A percentile compares a stretch with the other conserved stretches of the same genome.
Evolutionary conservation across 2,113 vertebrate genomes (phyloP).

Genomic region (Pantherophis guttatus): DNA sequence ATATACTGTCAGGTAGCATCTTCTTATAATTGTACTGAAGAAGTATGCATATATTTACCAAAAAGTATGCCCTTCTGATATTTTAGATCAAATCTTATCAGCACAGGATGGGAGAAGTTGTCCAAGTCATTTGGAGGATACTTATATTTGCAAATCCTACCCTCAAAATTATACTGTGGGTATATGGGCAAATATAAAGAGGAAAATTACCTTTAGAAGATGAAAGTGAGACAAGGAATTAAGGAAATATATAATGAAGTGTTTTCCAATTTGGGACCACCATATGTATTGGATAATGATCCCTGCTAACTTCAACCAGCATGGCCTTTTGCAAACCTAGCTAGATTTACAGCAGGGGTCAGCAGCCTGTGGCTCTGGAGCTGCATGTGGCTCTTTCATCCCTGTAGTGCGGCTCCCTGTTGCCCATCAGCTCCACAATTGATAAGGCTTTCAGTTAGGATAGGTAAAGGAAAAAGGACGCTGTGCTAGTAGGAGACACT

Average conservation of each 20-base stretch:
- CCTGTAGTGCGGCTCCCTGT: no score
- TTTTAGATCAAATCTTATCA: neutral
- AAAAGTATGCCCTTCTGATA: neutral
- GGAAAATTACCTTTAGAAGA: neutral
- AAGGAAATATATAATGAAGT: neutral
- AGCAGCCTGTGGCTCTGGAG: no score
- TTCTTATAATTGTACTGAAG: neutral
- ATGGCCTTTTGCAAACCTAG: neutral
- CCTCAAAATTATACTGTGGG: neutral
- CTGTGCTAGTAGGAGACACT: no score
- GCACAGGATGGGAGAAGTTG: neutral
- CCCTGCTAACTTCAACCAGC: neutral
- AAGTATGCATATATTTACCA: neutral
- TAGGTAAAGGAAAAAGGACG: no score
- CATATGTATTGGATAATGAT: neutral
- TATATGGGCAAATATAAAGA: neutral
- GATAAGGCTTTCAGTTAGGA: no score
- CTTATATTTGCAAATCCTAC: neutral
- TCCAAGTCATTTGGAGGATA: neutral
- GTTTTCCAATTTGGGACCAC: neutral
- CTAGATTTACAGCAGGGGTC: neutral
- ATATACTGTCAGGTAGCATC: neutral
- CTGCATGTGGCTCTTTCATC: no score
- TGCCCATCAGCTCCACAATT: no score
- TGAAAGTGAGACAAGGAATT: constrained; percentile 1